Evolutionary conservation across 92 coral and sea anemone genomes (phyloP).

Genomic region (Epizoanthus scotinus): DNA sequence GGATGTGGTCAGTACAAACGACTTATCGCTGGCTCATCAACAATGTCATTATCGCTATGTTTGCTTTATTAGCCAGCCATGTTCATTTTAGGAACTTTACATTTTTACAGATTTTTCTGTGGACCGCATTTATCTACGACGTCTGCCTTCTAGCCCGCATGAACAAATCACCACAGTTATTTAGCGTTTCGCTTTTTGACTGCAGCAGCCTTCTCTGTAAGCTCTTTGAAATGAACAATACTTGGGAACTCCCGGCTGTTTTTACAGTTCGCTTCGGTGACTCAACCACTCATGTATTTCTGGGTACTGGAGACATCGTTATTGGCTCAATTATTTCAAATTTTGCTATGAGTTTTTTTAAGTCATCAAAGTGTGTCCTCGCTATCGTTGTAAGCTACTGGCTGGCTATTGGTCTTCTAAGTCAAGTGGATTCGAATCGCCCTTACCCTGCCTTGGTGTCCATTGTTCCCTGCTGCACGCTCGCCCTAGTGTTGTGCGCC

Average conservation of each 20-base stretch:
- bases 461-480: constrained; percentile 87
- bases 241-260: constrained; percentile 94
- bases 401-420: constrained; percentile 78
- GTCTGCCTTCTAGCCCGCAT: constrained; percentile 84
- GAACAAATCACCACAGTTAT: constrained; percentile 75
- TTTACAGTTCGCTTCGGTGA: constrained; percentile 93
- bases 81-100: constrained; percentile 92
- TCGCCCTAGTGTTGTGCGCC: constrained; percentile 83
- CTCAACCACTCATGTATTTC: constrained; percentile 81
- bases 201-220: constrained; percentile 84
- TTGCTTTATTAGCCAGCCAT: constrained; percentile 88
- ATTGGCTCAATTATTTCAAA: constrained; percentile 92
- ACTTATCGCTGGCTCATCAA: constrained; percentile 87
- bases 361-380: constrained; percentile 81
- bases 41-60: constrained; percentile 86
- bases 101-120: constrained; percentile 90
- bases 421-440: constrained; percentile 81
- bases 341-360: constrained; percentile 90
- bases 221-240: constrained; percentile 88
- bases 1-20: constrained; percentile 81
- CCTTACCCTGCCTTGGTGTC: constrained; percentile 94
- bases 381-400: constrained; percentile 84
- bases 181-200: constrained; percentile 77
- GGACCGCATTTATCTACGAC: constrained; percentile 95
- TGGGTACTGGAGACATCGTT: constrained; percentile 94